Evolutionary conservation across 2,113 vertebrate species (phyloP).

Genomic region (Orycteropus afer): DNA sequence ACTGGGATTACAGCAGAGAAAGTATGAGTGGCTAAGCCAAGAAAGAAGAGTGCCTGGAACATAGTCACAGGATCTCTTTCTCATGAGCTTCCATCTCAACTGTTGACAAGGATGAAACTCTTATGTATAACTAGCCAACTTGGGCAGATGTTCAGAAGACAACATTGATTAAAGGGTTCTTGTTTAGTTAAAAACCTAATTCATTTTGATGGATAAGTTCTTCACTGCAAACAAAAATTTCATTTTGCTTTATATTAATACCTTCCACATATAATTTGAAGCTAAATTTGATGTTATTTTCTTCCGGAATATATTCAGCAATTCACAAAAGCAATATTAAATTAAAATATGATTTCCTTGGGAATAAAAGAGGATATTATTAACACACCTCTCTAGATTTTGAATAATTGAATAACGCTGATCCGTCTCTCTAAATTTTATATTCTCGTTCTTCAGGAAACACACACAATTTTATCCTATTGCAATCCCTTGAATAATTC

Average conservation of each 20-base stretch:
- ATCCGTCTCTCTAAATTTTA: neutral
- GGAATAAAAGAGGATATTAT: neutral
- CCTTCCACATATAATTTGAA: slow-evolving; percentile 53
- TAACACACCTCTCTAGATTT: neutral
- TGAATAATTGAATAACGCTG: neutral
- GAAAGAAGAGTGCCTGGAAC: neutral
- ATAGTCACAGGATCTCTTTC: neutral
- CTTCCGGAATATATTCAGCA: slow-evolving; percentile 40
- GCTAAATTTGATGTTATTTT: slow-evolving; percentile 39
- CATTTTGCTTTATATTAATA: slow-evolving; percentile 58
- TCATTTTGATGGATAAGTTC: slow-evolving; percentile 61
- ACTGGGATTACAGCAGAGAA: neutral
- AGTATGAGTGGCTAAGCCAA: neutral
- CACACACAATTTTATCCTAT: neutral
- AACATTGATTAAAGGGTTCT: slow-evolving; percentile 66
- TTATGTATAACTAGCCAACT: slow-evolving; percentile 19
- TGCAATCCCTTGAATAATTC: neutral
- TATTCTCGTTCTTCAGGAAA: neutral
- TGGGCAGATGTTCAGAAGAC: slow-evolving; percentile 71
- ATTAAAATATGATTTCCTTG: neutral
- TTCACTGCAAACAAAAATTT: slow-evolving; percentile 68
- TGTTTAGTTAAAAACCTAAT: slow-evolving; percentile 69
- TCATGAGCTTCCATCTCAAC: neutral
- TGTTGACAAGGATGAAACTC: slow-evolving; percentile 42
- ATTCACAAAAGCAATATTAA: slow-evolving; percentile 20